phyloP scores from a whole-genome alignment of 2,113 vertebrate genomes.

The Lophura nycthemera region DNA sequence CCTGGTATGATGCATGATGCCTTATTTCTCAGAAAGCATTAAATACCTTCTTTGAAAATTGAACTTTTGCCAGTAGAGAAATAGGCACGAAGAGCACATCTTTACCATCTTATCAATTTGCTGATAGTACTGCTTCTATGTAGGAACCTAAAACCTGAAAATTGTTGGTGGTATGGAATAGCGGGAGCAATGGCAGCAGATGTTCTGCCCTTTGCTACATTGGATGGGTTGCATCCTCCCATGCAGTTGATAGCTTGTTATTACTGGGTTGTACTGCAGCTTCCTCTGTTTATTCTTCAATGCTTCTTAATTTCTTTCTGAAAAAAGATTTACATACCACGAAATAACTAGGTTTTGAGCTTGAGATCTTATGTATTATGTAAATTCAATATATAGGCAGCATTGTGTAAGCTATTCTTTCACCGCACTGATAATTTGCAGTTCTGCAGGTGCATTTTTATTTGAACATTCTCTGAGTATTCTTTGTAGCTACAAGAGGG shows the following conservation, averaged over 20 bases:
- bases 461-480: background rate
- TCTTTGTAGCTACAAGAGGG: background rate
- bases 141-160: background rate
- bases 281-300: background rate
- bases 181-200: background rate
- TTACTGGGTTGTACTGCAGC: background rate
- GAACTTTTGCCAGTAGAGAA: background rate
- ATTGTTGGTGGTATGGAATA: background rate
- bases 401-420: accelerated
- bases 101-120: background rate
- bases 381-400: background rate
- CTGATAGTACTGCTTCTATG: background rate
- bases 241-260: background rate
- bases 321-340: background rate
- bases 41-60: slow-evolving; percentile 18
- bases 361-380: background rate
- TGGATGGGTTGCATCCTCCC: background rate
- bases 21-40: slow-evolving; percentile 21
- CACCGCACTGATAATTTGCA: background rate
- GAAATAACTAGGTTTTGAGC: background rate
- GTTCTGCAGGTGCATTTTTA: background rate
- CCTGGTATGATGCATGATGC: background rate
- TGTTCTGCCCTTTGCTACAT: background rate
- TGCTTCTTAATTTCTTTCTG: background rate
- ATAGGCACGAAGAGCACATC: background rate